Evolutionary conservation across 2,113 vertebrate genomes (phyloP), one percentile per base, ranked within the genome.

Genomic region (Ptilonorhynchus violaceus): DNA sequence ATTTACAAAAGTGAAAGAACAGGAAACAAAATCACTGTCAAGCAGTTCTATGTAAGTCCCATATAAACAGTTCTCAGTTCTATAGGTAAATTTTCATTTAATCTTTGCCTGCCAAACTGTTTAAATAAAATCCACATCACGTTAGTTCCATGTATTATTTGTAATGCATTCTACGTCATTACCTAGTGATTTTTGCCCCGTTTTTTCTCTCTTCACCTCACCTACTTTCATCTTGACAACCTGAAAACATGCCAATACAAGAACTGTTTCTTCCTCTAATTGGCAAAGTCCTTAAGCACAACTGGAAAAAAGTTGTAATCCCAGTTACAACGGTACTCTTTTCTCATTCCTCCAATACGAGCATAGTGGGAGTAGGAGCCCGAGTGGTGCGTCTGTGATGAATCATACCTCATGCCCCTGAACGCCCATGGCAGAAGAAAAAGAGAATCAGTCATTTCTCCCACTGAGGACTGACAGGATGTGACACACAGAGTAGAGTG

Each of bases 401-500:
- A 96, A 80, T 89, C 77, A 28, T 31, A 93, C 27, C 74, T 79
- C 46, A 6, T 69, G 87, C 13, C 74, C 82, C 78, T 62, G 70
- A 92, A 77, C 0, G 4, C 59, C 47, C 41, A 76, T 30, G 37
- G 90, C 35, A 83, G 82, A 88, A 80, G 63, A 58, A 76, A 77
- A 88, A 67, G 41, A 31, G 39, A 83, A 89, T 85, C 92, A 85
- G 78, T 80, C 50, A 88, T 39, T 91, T 86, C 63, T 92, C 87
- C 70, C 59, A 77, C 82, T 44, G 79, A 86, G 79, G 76, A 47
- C 35, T 85, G 79, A 67, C 59, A 94, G 88, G 68, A 84, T 6
- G 3, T 55, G 67, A 94, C 90, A 92, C 37, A 69, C 53, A 86
- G 42, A 92, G 82, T 4, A 92, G 63, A 92, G n/a, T 9, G 20